phyloP scores from a whole-genome alignment of 1,140 invertebrate genomes.

The Drosophila serrata region DNA sequence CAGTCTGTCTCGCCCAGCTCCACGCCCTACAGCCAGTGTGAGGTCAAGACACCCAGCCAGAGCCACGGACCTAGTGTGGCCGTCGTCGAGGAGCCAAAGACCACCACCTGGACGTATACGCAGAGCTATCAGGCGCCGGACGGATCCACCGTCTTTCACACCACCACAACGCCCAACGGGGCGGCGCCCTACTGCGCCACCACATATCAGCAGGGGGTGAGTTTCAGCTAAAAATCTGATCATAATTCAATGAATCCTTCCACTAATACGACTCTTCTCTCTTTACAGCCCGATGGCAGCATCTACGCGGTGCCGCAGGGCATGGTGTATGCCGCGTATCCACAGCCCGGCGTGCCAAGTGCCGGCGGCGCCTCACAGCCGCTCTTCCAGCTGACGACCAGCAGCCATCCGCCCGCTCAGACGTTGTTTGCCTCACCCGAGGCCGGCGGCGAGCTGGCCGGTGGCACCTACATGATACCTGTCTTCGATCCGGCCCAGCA shows the following conservation, averaged over 20 bases:
- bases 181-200: slow-evolving; percentile 78
- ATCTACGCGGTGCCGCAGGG: slow-evolving; percentile 84
- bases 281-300: slow-evolving; percentile 79
- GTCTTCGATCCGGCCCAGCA: slow-evolving; percentile 82
- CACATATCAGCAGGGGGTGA: slow-evolving; percentile 85
- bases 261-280: background rate
- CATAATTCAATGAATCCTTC: background rate
- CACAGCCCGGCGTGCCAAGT: slow-evolving; percentile 66
- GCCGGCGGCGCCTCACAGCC: slow-evolving; percentile 62
- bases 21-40: slow-evolving; percentile 79
- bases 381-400: slow-evolving; percentile 71
- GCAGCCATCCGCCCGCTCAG: slow-evolving; percentile 62
- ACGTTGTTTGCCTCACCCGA: slow-evolving; percentile 70
- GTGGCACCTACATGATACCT: slow-evolving; percentile 84
- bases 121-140: slow-evolving; percentile 81
- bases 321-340: slow-evolving; percentile 84
- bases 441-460: slow-evolving; percentile 68
- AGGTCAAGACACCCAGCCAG: slow-evolving; percentile 63
- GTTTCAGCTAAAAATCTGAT: background rate
- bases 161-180: slow-evolving; percentile 73
- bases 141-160: slow-evolving; percentile 82
- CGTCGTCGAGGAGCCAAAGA: slow-evolving; percentile 73
- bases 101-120: slow-evolving; percentile 79
- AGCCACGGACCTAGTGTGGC: slow-evolving; percentile 56
- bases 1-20: slow-evolving; percentile 77